Base-by-base conservation (phyloP, 2,797 vertebrate genomes). In the Numenius phaeopus region DNA sequence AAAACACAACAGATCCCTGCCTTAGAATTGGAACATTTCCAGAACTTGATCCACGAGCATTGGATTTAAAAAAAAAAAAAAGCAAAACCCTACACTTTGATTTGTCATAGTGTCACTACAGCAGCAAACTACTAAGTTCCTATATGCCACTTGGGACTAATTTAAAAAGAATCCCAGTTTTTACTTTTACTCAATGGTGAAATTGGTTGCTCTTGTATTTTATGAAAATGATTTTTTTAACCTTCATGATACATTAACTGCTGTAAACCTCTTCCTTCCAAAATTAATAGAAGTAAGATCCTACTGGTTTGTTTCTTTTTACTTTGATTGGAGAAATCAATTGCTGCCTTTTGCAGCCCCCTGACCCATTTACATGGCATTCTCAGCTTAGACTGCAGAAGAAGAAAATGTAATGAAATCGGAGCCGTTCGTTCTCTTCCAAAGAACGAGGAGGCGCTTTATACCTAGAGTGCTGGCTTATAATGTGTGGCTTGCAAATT, bases 131-230 rank as follows among this genome's bases (percentile, higher is more conserved):
- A 98, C 87, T 97, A 98, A 98, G 97, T 99, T 98, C 98, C 98
- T 98, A 87, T 98, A 98, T 98, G 98, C 98, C 98, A 98, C 98
- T 98, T 96, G 44, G 98, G 98, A 98, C 98, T 98, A 98, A 98
- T 98, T 98, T 98, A 98, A 98, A 98, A 95, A 93, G 98, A 99
- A 99, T 98, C 98, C 98, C 98, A 98, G 97, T 98, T 98, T 98
- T 98, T 98, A 98, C 98, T 99, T 99, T 99, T 98, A 98, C 98
- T 99, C 98, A 98, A 99, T 98, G 99, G 98, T 99, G 99, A 99
- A 99, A 99, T 99, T 99, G 99, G 99, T 99, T 99, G 99, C 99
- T 99, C 99, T 99, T 99, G 99, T 99, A 99, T 99, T 99, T 99
- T 99, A 99, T 99, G 99, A 98, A 99, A 99, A 99, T 98, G 97